phyloP scores from a whole-genome alignment of 1,140 invertebrate species.

The Chironomus tepperi region DNA sequence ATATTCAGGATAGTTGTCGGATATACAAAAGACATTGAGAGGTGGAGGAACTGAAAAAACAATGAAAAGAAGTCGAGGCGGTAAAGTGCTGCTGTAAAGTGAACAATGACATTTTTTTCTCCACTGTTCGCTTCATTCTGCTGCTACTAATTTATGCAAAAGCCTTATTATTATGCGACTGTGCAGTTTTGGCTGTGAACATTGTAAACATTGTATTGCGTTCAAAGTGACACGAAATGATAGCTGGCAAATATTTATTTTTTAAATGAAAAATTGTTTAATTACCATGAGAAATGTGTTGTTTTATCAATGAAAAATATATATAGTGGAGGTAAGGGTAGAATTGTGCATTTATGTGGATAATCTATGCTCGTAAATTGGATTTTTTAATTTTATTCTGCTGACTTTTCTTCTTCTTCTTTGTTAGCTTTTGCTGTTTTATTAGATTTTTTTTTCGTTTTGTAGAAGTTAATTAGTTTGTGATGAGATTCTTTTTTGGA shows the following conservation, averaged over 20 bases:
- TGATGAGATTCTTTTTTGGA: too few relatives aligned
- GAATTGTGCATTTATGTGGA: not conserved
- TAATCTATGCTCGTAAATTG: too few relatives aligned
- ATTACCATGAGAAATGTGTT: not conserved
- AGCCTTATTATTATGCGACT: slow-evolving; percentile 12
- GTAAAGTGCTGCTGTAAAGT: not conserved
- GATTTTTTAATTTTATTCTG: too few relatives aligned
- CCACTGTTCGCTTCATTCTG: not conserved
- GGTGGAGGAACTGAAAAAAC: too few relatives aligned
- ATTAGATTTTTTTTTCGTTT: too few relatives aligned
- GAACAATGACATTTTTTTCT: not conserved
- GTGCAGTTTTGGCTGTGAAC: slow-evolving; percentile 9
- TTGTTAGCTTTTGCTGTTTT: too few relatives aligned
- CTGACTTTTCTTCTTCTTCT: too few relatives aligned
- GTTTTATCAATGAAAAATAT: slow-evolving; percentile 14
- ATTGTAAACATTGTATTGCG: slow-evolving; percentile 8
- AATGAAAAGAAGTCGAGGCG: not conserved
- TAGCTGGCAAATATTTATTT: slow-evolving; percentile 11
- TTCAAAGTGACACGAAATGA: slow-evolving; percentile 12
- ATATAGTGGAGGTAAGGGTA: not conserved
- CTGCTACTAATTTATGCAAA: slow-evolving; percentile 2
- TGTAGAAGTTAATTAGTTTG: too few relatives aligned
- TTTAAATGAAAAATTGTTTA: slow-evolving; percentile 15
- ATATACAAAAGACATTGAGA: too few relatives aligned
- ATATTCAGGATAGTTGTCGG: not conserved